phyloP scores from a whole-genome alignment of 2,888 invertebrate genomes.

The Chrysomela aeneicollis region DNA sequence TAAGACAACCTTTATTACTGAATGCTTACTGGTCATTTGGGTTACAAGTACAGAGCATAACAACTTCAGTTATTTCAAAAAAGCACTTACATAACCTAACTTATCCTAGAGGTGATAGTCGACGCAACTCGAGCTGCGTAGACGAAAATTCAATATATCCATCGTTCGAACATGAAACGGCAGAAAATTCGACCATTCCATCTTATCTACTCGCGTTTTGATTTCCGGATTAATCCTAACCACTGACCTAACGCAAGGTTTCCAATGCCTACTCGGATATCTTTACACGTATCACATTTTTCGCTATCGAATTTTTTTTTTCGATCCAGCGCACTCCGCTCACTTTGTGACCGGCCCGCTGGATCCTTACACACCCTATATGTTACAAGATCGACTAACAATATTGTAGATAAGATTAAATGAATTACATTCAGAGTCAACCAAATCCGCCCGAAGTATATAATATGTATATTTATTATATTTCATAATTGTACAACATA shows the following conservation, averaged over 20 bases:
- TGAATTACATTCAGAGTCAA: background rate
- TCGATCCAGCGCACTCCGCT: background rate
- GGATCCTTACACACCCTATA: too few relatives aligned
- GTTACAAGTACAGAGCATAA: conserved; percentile 64
- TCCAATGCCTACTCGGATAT: background rate
- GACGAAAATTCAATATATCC: conserved; percentile 39
- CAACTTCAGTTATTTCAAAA: conserved; percentile 61
- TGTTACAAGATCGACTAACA: too few relatives aligned
- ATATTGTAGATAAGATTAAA: background rate
- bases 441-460: background rate
- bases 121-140: conserved; percentile 55
- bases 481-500: conserved; percentile 56
- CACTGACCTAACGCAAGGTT: background rate
- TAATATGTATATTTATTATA: conserved; percentile 23
- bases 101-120: conserved; percentile 56
- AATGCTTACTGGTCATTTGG: conserved; percentile 67
- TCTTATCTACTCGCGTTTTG: background rate
- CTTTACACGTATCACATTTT: background rate
- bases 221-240: background rate
- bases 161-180: conserved; percentile 1
- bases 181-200: conserved; percentile 28
- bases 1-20: conserved; percentile 67
- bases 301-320: background rate
- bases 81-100: conserved; percentile 63
- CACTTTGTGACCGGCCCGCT: too few relatives aligned